Base-by-base conservation (phyloP, 2,888 invertebrate species). In the Ophion costatus region DNA sequence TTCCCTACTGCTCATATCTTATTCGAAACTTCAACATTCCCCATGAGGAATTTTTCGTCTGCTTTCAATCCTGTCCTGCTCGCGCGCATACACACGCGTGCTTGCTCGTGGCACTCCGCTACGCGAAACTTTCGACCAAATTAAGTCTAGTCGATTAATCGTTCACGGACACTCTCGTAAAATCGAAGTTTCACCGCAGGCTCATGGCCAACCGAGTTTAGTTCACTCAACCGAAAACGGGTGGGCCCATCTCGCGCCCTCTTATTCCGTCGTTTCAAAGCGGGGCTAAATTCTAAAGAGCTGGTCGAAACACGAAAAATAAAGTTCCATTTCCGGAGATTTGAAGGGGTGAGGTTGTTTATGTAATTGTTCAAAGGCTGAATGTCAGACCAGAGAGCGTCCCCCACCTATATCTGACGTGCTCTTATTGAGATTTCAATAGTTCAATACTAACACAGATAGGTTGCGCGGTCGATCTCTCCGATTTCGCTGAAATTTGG, bases 141-240 rank as follows among this genome's bases (percentile, higher is more conserved):
- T 92, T 92, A 92, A 91, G 91, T 92, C 88, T 89, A 88, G 90
- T 91, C 92, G 91, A 92, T 92, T 92, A 92, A 91, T 88, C 82
- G 80, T 84, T 84, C 84, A 87, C 59, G 45, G 67, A 71, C 76
- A 42, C 76, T 82, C 88, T 87, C 82, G 87, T 88, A 84, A 88
- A 90, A 90, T 91, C 90, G 89, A 91, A 91, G 83, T 90, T 90
- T 78, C 85, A 70, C 74, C 84, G 88, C 87, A 88, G 83, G 83
- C 71, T 87, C 88, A 84, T 86, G 87, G 82, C 79, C 82, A 83
- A 86, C 64, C 63, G 74, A 80, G 78, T 85, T 51, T 80, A 56
- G 76, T 71, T 82, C 76, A 61, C 57, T 66, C 70, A 38, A 83
- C 67, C 83, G 42, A 42, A 51, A 56, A 75, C 57, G 73, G 61